Conservation (phyloP, 2,888 invertebrate species). For the Euplexia lucipara region DNA sequence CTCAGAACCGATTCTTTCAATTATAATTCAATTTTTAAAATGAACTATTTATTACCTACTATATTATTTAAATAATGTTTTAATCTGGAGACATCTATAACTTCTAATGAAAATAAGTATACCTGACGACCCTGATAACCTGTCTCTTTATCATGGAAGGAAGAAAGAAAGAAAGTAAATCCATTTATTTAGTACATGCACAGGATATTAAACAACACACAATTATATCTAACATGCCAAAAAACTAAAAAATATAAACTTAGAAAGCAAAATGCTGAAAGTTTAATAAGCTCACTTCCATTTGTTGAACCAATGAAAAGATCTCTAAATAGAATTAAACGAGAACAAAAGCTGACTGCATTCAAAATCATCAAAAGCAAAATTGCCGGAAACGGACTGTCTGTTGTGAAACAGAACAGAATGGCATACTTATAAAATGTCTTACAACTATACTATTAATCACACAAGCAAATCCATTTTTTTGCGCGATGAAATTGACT, state of each 20-base stretch:
- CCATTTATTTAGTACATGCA: no score
- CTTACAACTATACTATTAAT: conserved; percentile 50
- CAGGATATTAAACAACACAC: no score
- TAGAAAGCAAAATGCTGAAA: not conserved
- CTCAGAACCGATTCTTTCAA: no score
- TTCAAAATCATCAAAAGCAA: conserved; percentile 40
- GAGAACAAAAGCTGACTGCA: conserved; percentile 47
- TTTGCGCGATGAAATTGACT: conserved; percentile 43
- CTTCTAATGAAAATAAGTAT: no score
- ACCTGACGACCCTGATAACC: no score
- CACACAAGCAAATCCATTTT: conserved; percentile 36
- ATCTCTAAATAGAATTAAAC: conserved; percentile 38
- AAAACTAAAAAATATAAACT: not conserved
- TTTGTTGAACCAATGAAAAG: conserved; percentile 25
- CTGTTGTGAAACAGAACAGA: conserved; percentile 37
- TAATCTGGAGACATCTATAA: no score
- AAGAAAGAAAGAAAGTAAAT: no score
- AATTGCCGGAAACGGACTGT: conserved; percentile 52
- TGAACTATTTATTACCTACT: no score
- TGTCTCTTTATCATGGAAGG: no score
- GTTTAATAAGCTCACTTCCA: not conserved
- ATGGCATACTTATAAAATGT: conserved; percentile 42
- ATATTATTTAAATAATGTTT: no score
- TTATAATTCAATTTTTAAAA: no score
- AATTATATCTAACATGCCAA: no score